These are phyloP conservation scores for Sebastes trivittatus DNA, from an alignment of 2,797 vertebrate genomes.

Conservation along the genomic window DNA sequence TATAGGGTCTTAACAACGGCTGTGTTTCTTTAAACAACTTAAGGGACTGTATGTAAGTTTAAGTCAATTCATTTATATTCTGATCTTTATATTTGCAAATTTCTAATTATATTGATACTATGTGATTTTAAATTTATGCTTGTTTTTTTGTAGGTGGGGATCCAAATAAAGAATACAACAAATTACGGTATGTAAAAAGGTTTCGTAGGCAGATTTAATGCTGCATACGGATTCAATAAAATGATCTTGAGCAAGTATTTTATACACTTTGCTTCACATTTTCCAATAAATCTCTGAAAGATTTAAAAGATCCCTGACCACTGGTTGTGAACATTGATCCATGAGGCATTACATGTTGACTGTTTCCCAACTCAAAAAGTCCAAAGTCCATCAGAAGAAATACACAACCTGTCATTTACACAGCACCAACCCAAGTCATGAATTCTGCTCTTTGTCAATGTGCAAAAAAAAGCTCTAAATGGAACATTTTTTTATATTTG, in stretches of 20 bases:
- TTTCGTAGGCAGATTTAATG: background rate
- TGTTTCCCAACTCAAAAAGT: background rate
- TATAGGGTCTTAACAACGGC: background rate
- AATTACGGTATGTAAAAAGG: background rate
- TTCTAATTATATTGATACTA: background rate
- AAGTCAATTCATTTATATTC: background rate
- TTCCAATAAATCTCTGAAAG: background rate
- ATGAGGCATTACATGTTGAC: background rate
- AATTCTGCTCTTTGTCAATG: constrained; percentile 5
- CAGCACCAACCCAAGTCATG: background rate
- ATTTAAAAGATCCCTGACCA: background rate
- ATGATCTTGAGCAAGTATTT: background rate
- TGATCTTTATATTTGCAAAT: background rate
- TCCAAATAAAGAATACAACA: background rate
- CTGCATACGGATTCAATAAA: background rate
- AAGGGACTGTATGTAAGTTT: background rate
- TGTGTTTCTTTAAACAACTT: background rate
- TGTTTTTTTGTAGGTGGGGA: background rate
- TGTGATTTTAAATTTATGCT: background rate
- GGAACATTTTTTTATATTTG: constrained; percentile 28
- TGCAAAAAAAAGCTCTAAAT: background rate
- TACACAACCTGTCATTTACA: background rate
- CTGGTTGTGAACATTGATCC: background rate
- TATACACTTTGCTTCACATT: background rate
- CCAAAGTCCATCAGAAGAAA: constrained; percentile 2